These are phyloP conservation scores for Drosophila anceps DNA, from an alignment of 2,888 invertebrate genomes.

Conservation along the genomic window DNA sequence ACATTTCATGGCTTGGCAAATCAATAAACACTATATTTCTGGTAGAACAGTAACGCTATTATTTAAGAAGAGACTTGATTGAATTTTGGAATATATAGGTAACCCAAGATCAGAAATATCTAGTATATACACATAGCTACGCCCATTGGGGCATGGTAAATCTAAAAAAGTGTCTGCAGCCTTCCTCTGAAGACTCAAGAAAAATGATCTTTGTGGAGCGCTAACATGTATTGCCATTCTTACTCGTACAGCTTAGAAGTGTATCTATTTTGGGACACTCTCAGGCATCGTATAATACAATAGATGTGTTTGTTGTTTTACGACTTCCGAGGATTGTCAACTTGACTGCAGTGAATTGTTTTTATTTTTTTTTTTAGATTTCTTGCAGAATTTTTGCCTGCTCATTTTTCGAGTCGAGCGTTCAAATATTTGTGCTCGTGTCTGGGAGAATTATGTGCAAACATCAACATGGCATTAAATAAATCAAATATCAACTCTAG, in stretches of 20 bases:
- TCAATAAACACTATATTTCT: too few species aligned
- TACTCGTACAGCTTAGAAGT: not conserved
- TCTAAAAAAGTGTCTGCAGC: too few species aligned
- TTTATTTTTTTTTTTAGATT: not conserved
- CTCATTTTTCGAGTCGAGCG: not conserved
- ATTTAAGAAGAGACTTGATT: too few species aligned
- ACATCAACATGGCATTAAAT: constrained; percentile 24
- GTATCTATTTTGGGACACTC: not conserved
- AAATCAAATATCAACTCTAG: constrained; percentile 27
- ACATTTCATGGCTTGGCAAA: too few species aligned
- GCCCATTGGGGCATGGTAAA: too few species aligned
- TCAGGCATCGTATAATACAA: not conserved
- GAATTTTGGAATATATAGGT: too few species aligned
- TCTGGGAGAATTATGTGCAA: constrained; percentile 29
- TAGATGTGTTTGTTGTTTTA: not conserved
- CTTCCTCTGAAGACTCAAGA: too few species aligned
- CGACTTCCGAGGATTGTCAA: not conserved
- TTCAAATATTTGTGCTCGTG: constrained; percentile 9
- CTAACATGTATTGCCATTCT: too few species aligned
- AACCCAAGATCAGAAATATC: too few species aligned
- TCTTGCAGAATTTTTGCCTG: not conserved
- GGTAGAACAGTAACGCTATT: too few species aligned
- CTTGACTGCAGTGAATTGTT: not conserved
- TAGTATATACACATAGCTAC: too few species aligned
- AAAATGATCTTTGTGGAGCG: too few species aligned